Conservation (phyloP, 2,113 vertebrate genomes). For the Phocoena phocoena region DNA sequence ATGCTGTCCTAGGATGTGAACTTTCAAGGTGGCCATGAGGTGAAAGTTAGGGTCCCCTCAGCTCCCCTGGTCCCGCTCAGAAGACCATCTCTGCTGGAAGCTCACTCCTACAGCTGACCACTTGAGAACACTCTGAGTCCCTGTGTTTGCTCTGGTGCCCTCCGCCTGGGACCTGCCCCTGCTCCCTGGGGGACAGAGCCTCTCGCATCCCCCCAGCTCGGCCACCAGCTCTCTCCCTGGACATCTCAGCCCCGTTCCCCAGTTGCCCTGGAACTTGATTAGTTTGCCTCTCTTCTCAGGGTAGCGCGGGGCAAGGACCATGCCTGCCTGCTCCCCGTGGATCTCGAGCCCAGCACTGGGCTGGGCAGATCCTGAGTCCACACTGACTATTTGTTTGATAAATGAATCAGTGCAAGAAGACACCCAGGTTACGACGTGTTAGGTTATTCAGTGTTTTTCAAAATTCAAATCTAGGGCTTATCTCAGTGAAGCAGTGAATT, state of each 20-base stretch:
- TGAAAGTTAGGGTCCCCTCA: not conserved
- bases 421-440: not conserved
- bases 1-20: not conserved
- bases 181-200: not conserved
- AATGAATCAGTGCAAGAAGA: conserved; percentile 19
- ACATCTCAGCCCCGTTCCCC: not conserved
- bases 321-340: not conserved
- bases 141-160: not conserved
- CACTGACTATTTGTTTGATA: not conserved
- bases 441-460: conserved; percentile 29
- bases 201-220: not conserved
- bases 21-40: not conserved
- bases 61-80: not conserved
- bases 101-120: not conserved
- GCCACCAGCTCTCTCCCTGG: not conserved
- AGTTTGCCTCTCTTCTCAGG: not conserved
- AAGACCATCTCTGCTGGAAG: not conserved
- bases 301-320: not conserved
- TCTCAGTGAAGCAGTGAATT: conserved; percentile 11
- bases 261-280: not conserved
- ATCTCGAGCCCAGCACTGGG: not conserved
- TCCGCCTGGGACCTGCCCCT: not conserved
- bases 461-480: conserved; percentile 40
- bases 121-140: not conserved
- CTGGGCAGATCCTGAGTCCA: not conserved